phyloP scores from a whole-genome alignment of 2,797 vertebrate species.

The Knipowitschia caucasica region DNA sequence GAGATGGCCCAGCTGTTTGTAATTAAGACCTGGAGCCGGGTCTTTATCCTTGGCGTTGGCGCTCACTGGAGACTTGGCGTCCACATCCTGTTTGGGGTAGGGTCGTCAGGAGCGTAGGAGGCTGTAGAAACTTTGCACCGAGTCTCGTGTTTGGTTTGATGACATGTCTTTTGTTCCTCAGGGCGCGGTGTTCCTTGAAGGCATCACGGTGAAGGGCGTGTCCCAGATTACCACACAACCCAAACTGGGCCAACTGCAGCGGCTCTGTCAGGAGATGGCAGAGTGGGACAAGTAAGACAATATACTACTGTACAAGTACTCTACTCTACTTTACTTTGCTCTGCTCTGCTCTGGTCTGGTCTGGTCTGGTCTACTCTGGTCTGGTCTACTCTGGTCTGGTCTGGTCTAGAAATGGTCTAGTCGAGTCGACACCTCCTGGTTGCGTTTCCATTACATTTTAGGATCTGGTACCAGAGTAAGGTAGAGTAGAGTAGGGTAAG shows the following conservation, averaged over 20 bases:
- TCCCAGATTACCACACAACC: conserved; percentile 89
- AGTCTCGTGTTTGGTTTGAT: conserved; percentile 7
- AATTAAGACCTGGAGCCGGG: conserved; percentile 11
- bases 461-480: too few relatives aligned
- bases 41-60: background rate
- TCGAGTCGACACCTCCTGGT: too few relatives aligned
- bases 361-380: too few relatives aligned
- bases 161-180: conserved; percentile 44
- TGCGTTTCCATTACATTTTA: too few relatives aligned
- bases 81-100: conserved; percentile 34
- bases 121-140: conserved; percentile 24
- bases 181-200: conserved; percentile 95
- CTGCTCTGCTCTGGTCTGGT: too few relatives aligned
- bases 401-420: too few relatives aligned
- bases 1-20: conserved; percentile 3
- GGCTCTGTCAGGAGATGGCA: conserved; percentile 90
- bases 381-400: too few relatives aligned
- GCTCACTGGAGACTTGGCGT: conserved; percentile 17
- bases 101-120: conserved; percentile 34
- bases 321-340: too few relatives aligned
- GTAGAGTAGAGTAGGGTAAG: too few relatives aligned
- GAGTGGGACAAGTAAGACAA: conserved; percentile 90
- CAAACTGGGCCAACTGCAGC: conserved; percentile 88
- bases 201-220: conserved; percentile 88
- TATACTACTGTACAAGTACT: too few relatives aligned